Base-by-base conservation (phyloP, 2,797 vertebrate genomes). In the Pseudomugil gertrudae region DNA sequence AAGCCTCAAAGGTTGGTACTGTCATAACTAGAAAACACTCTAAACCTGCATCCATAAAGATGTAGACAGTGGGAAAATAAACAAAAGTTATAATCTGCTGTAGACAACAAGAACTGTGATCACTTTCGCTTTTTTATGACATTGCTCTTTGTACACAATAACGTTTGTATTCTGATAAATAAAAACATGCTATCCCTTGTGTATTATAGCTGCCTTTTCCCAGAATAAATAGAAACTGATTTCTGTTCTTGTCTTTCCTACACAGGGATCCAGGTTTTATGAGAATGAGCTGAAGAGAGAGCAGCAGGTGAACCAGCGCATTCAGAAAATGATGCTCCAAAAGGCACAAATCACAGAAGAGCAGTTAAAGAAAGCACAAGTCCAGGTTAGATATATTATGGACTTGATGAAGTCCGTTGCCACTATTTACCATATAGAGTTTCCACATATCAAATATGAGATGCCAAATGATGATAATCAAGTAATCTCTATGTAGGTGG, bases 241-340 rank as follows among this genome's bases (percentile, higher is more conserved):
- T 15, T 23, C 51, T 61, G 13, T 51, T 24, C 57, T 54, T 74
- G 63, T 65, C 36, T 3, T 67, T 70, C 10, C 21, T 23, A 40
- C 51, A 8, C 74, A 95, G 94, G 97, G 98, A 54, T 99, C 98
- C 24, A 95, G 83, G 85, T 99, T 97, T 94, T 99, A 98, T 83
- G 96, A 95, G 90, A 97, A 95, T 56, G 97, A 99, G 69, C 88
- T 95, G 63, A 98, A 98, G 90, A 97, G 93, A 87, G 97, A 99
- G 79, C 94, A 95, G 40, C 97, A 99, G 85, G 94, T 98, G 82
- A 97, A 99, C 83, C 94, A 95, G 84, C 93, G 97, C 64, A 97
- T 99, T 88, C 93, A 96, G 87, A 97, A 94, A 90, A 96, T 99
- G 91, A 93, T 97, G 94, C 92, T 89, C 17, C 93, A 97, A 30